These are phyloP conservation scores for Danionella dracula DNA, from an alignment of 2,797 vertebrate species.

Conservation along the genomic window DNA sequence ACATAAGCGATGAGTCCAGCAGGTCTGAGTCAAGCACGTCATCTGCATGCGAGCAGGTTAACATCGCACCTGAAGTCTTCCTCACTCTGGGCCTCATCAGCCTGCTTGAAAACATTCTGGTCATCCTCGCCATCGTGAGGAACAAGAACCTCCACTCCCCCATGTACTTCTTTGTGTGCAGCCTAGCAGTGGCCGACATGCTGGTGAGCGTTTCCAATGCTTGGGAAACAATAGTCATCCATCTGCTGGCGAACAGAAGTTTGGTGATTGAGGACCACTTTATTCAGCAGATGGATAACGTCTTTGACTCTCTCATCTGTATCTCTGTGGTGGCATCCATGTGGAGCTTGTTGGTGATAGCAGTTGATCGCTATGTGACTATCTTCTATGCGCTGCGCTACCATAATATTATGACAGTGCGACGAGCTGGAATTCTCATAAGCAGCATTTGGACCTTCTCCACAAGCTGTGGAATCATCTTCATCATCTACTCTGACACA, in stretches of 20 bases:
- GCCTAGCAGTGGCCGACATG: conserved; percentile 94
- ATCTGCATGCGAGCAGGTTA: conserved; percentile 81
- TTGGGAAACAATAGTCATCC: conserved; percentile 91
- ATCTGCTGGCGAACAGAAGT: conserved; percentile 83
- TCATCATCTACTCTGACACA: conserved; percentile 91
- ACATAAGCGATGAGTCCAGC: conserved; percentile 39
- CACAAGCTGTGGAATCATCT: conserved; percentile 82
- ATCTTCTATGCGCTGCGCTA: conserved; percentile 97
- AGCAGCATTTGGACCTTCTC: conserved; percentile 89
- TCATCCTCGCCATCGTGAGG: conserved; percentile 87
- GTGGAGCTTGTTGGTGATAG: conserved; percentile 92
- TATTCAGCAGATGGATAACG: conserved; percentile 89
- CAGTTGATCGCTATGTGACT: conserved; percentile 93
- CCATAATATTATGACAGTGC: conserved; percentile 91
- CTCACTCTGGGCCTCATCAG: conserved; percentile 89
- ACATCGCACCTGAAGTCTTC: conserved; percentile 87
- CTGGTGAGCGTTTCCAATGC: conserved; percentile 93
- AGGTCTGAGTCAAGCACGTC: conserved; percentile 55
- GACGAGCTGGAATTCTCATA: conserved; percentile 79
- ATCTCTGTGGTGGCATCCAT: conserved; percentile 94
- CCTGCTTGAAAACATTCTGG: conserved; percentile 89
- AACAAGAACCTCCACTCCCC: conserved; percentile 97
- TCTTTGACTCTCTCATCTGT: conserved; percentile 96
- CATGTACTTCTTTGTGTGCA: conserved; percentile 95
- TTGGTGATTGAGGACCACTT: conserved; percentile 80